These are phyloP conservation scores for Myotis davidii DNA, from an alignment of 2,113 vertebrate species.

Conservation along the genomic window DNA sequence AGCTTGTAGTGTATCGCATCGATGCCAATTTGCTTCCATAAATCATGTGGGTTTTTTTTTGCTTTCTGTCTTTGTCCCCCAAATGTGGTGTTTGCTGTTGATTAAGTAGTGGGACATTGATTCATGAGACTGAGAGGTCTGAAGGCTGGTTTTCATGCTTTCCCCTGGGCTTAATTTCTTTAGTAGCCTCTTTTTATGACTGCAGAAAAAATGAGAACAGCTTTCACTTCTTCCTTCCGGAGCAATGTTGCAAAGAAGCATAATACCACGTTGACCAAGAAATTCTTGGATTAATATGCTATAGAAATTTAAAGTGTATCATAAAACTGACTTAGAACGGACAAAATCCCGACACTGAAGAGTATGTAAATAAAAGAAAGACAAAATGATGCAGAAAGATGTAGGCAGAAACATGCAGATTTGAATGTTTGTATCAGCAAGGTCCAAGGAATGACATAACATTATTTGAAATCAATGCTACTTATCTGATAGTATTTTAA, in stretches of 20 bases:
- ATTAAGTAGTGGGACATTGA: not conserved
- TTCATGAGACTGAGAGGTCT: not conserved
- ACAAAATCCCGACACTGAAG: conserved; percentile 2
- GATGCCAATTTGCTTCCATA: not conserved
- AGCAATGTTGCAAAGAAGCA: not conserved
- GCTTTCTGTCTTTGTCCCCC: not conserved
- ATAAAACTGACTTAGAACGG: not conserved
- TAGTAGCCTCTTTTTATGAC: not conserved
- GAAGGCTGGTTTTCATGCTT: not conserved
- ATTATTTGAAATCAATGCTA: not conserved
- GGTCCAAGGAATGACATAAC: not conserved
- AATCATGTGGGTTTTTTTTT: conserved; percentile 4
- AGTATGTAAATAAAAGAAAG: not conserved
- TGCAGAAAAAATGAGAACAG: not conserved
- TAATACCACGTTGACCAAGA: not conserved
- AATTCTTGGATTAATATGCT: not conserved
- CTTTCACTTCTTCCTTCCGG: not conserved
- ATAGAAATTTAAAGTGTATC: not conserved
- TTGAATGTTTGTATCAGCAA: not conserved
- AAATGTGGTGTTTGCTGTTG: not conserved
- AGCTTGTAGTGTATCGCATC: not conserved
- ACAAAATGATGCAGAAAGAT: not conserved
- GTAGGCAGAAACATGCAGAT: not conserved
- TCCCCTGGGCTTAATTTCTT: not conserved
- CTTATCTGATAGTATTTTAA: not conserved